These are phyloP conservation scores for Tenthredo distinguenda DNA, from an alignment of 2,888 invertebrate genomes.

Conservation along the genomic window DNA sequence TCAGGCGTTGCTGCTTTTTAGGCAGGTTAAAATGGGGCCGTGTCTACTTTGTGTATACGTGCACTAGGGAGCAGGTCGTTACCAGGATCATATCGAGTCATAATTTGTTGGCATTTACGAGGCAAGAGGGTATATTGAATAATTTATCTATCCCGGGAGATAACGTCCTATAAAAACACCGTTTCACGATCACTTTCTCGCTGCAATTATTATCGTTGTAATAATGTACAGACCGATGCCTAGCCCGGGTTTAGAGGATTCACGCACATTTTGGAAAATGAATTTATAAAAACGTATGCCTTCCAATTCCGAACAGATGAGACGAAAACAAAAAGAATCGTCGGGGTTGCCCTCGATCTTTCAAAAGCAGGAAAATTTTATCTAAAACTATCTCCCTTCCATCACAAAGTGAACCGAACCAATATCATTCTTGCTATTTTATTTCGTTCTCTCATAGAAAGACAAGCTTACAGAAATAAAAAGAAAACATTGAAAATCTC, in stretches of 20 bases:
- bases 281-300: neutral
- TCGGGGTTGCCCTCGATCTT: neutral
- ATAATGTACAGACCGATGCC: conserved; percentile 1
- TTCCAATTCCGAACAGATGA: neutral
- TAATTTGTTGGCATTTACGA: conserved; percentile 49
- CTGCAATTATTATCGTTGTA: conserved; percentile 15
- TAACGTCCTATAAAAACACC: conserved; percentile 41
- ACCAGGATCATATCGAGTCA: conserved; percentile 49
- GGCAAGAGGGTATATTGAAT: conserved; percentile 23
- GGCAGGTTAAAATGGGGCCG: neutral
- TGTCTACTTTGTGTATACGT: neutral
- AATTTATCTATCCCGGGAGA: conserved; percentile 42
- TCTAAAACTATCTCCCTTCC: neutral
- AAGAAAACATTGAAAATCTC: conserved; percentile 3
- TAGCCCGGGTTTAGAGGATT: neutral
- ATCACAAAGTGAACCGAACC: neutral
- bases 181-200: conserved; percentile 16
- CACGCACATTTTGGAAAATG: neutral
- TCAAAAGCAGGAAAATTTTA: neutral
- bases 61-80: conserved; percentile 26
- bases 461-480: neutral
- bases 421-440: neutral
- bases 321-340: neutral
- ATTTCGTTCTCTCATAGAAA: neutral
- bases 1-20: conserved; percentile 36